These are phyloP conservation scores for Champsocephalus gunnari DNA, from an alignment of 2,797 vertebrate species.

Conservation along the genomic window DNA sequence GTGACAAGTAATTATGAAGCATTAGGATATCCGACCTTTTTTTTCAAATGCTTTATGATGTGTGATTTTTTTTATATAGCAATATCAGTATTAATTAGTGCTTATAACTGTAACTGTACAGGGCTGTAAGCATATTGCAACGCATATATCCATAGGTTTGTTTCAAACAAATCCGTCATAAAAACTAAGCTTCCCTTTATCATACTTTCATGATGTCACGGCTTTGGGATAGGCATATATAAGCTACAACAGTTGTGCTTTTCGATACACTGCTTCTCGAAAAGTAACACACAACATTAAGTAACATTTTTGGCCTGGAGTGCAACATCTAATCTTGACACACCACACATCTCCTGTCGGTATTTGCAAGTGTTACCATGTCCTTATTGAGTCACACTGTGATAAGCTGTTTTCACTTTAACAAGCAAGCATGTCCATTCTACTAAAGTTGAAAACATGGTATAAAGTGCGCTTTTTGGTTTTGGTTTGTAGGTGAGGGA, in stretches of 20 bases:
- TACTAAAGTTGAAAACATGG: constrained; percentile 3
- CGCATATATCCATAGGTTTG: too few relatives aligned
- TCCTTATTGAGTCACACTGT: background rate
- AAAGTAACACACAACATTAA: constrained; percentile 12
- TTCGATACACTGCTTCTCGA: constrained; percentile 1
- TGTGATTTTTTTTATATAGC: too few relatives aligned
- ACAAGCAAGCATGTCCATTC: too few relatives aligned
- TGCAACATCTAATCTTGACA: constrained; percentile 29
- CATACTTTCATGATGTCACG: too few relatives aligned
- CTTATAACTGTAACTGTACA: too few relatives aligned
- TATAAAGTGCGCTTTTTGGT: background rate
- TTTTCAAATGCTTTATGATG: too few relatives aligned
- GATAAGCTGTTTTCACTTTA: background rate
- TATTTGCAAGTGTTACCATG: background rate
- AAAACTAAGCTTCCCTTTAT: too few relatives aligned
- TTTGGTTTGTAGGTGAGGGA: constrained; percentile 12
- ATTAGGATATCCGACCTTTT: too few relatives aligned
- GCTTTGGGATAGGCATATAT: background rate
- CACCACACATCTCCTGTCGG: constrained; percentile 15
- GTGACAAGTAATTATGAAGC: too few relatives aligned
- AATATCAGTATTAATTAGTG: too few relatives aligned
- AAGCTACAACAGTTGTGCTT: constrained; percentile 1
- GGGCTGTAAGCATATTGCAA: too few relatives aligned
- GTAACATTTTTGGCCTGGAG: constrained; percentile 21
- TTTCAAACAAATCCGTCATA: too few relatives aligned